Conservation (phyloP, 2,888 invertebrate genomes). For the Oegoconia quadripuncta region DNA sequence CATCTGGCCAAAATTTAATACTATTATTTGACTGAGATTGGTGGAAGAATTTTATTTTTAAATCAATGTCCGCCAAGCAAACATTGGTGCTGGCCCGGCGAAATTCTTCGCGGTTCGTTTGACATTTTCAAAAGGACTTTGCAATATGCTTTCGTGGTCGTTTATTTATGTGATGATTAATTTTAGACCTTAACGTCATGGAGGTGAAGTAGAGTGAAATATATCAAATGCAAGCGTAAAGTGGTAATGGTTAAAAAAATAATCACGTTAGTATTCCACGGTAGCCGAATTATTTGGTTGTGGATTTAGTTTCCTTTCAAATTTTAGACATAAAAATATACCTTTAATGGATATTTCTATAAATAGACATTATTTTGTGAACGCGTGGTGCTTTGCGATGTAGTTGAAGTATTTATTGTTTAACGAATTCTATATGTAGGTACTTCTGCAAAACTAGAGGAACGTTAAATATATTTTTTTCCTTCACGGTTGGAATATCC, state of each 20-base stretch:
- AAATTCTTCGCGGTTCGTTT: slow-evolving; percentile 71
- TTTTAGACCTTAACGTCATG: slow-evolving; percentile 28
- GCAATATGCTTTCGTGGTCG: slow-evolving; percentile 21
- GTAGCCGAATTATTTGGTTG: slow-evolving; percentile 62
- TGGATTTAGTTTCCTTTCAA: slow-evolving; percentile 44
- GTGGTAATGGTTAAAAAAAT: slow-evolving; percentile 36
- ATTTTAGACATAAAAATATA: slow-evolving; percentile 23
- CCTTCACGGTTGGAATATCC: no score
- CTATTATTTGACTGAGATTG: slow-evolving; percentile 57
- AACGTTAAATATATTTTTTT: no score
- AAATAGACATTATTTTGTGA: no score
- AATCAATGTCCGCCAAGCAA: slow-evolving; percentile 66
- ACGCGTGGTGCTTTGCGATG: no score
- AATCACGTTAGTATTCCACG: slow-evolving; percentile 64
- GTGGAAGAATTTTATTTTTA: slow-evolving; percentile 42
- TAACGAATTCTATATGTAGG: no score
- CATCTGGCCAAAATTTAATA: slow-evolving; percentile 56
- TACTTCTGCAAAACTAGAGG: no score
- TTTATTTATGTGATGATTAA: not conserved
- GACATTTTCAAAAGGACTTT: slow-evolving; percentile 54
- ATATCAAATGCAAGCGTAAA: slow-evolving; percentile 6
- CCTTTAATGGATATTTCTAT: slow-evolving; percentile 1
- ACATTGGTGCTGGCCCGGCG: slow-evolving; percentile 54
- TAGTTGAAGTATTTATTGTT: no score
- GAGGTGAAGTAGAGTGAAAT: slow-evolving; percentile 17